Percentiles rank a stretch among this genome's conserved stretches.
phyloP scores from a whole-genome alignment of 2,113 vertebrate species.

The Engystomops pustulosus region DNA sequence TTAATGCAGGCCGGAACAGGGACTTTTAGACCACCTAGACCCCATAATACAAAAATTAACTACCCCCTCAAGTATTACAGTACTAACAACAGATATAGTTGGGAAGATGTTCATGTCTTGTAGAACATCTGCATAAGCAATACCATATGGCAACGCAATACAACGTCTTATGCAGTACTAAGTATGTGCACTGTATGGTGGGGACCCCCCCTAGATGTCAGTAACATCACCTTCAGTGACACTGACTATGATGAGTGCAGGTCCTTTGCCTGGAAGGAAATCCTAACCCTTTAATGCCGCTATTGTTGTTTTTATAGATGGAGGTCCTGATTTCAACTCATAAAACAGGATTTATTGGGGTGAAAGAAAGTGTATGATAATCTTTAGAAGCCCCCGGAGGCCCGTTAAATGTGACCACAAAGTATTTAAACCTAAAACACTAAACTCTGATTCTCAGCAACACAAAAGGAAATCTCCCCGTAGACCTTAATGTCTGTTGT shows the following conservation, averaged over 20 bases:
- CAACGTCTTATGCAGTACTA: not conserved
- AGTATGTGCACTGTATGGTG: not conserved
- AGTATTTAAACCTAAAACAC: conserved; percentile 37
- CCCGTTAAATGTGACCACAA: conserved; percentile 50
- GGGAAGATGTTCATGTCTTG: not conserved
- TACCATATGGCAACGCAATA: not conserved
- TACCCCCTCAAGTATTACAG: too few species aligned
- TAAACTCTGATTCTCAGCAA: conserved; percentile 21
- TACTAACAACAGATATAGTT: not conserved
- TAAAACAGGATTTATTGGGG: conserved; percentile 52
- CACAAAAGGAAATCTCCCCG: conserved; percentile 27
- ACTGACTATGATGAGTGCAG: not conserved
- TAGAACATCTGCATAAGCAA: not conserved
- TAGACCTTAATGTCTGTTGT: not conserved
- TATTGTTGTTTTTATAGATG: conserved; percentile 41
- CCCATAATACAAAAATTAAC: too few species aligned
- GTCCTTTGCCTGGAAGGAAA: conserved; percentile 19
- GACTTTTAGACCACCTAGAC: too few species aligned
- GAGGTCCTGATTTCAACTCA: conserved; percentile 48
- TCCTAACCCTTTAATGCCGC: not conserved
- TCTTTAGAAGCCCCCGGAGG: conserved; percentile 45
- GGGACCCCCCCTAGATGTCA: not conserved
- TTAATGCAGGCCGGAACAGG: too few species aligned
- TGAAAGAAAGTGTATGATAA: conserved; percentile 56
- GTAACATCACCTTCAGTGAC: not conserved